Evolutionary conservation across 2,888 invertebrate genomes (phyloP), one percentile per base, ranked within the genome.

Genomic region (Syritta pipiens): DNA sequence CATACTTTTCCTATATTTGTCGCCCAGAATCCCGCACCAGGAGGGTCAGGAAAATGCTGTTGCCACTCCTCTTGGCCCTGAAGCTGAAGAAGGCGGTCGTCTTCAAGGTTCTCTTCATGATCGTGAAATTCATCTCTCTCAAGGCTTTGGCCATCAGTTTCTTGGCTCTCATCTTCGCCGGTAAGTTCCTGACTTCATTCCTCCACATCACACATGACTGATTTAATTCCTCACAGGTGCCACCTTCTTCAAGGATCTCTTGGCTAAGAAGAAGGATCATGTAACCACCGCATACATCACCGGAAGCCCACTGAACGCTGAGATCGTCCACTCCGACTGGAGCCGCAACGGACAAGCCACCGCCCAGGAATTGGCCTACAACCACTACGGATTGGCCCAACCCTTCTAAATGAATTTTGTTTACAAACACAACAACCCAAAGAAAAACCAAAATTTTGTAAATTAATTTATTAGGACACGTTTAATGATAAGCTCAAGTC

Each of bases 91-190:
- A 92, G 55, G 89, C 91, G 35, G 89, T 93, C 28, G 88, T 93
- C 44, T 85, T 93, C 55, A 93, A 93, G 24, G 89, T 92, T 20
- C 85, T 92, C 44, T 89, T 93, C 79, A 90, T 91, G 19, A 85
- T 91, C 65, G 90, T 93, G 44, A 91, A 91, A n/a, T 86, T 93
- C 75, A 90, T 93, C 49, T 92, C 93, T 5, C 90, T 93, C 83
- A 93, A 93, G 86, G 93, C 92, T 60, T 89, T 93, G 59, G 92
- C 91, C 68, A 90, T 91, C 24, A 92, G 93, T 49, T 84, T 92
- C 42, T 89, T 92, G 81, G 92, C 93, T 22, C 88, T 93, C 76
- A 87, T 92, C 30, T 88, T 93, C 32, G 91, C 93, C 19, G 92
- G 91, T 89, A 83, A 85, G 85, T 85, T n/a, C 3, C 7, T 10